These are phyloP conservation scores for Drosophila subpulchrella DNA, from an alignment of 1,140 invertebrate genomes.

Conservation along the genomic window DNA sequence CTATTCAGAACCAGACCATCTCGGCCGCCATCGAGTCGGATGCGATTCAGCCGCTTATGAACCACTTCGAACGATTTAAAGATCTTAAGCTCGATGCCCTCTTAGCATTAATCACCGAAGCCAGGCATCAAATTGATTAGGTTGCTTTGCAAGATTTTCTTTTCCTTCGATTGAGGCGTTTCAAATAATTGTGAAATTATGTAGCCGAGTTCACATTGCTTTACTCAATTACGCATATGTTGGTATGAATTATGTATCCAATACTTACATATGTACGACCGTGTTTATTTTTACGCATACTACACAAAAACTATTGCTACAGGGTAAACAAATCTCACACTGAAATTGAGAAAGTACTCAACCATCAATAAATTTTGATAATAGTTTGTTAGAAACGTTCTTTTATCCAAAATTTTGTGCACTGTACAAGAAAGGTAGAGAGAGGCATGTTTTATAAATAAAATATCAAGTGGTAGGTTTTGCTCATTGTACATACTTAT, in stretches of 20 bases:
- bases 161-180: constrained; percentile 31
- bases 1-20: constrained; percentile 81
- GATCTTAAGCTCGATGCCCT: constrained; percentile 81
- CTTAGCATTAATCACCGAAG: constrained; percentile 77
- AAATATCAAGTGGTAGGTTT: constrained; percentile 57
- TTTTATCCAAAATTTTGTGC: constrained; percentile 65
- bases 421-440: constrained; percentile 28
- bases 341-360: constrained; percentile 38
- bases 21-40: constrained; percentile 81
- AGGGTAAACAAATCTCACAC: constrained; percentile 53
- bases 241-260: constrained; percentile 55
- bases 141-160: constrained; percentile 22
- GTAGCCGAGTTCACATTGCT: constrained; percentile 39
- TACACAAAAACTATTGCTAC: constrained; percentile 46
- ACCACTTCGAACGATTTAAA: constrained; percentile 82
- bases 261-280: constrained; percentile 53
- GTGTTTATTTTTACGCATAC: constrained; percentile 40
- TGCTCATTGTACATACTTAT: constrained; percentile 76
- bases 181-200: constrained; percentile 42
- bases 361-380: constrained; percentile 48
- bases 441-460: constrained; percentile 50
- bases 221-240: constrained; percentile 46
- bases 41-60: constrained; percentile 80
- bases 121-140: constrained; percentile 82
- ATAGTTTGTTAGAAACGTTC: constrained; percentile 55